phyloP scores from a whole-genome alignment of 2,113 vertebrate genomes.

The Epinephelus lanceolatus region DNA sequence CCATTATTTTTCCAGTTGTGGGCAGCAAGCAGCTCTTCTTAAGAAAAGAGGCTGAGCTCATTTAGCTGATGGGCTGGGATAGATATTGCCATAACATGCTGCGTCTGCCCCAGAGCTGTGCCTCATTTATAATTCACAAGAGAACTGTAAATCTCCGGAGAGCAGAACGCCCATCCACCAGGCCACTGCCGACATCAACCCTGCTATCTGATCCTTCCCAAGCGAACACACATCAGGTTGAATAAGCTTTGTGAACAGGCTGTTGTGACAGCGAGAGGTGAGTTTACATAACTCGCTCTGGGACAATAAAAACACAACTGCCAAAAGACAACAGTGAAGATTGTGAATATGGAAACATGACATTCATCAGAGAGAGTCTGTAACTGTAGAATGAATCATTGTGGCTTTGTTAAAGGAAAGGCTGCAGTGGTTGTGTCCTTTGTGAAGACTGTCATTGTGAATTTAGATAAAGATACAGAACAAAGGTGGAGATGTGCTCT shows the following conservation, averaged over 20 bases:
- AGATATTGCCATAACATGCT: constrained; percentile 40
- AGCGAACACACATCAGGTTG: not conserved
- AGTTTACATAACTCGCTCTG: not conserved
- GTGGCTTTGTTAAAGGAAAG: not conserved
- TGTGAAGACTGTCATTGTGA: not conserved
- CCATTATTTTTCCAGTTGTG: constrained; percentile 6
- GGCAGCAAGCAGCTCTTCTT: not conserved
- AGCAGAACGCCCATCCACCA: not conserved
- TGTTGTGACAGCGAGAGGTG: not conserved
- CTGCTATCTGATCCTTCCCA: constrained; percentile 21
- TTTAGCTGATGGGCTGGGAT: constrained; percentile 43
- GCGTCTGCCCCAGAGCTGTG: constrained; percentile 28
- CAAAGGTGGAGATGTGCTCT: not conserved
- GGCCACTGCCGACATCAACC: constrained; percentile 21
- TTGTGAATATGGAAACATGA: not conserved
- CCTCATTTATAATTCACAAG: constrained; percentile 71
- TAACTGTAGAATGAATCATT: not conserved
- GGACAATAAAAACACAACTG: constrained; percentile 2
- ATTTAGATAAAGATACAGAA: not conserved
- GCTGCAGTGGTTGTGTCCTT: not conserved
- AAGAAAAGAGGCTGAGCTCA: constrained; percentile 22
- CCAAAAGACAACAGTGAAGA: not conserved
- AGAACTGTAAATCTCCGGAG: constrained; percentile 49
- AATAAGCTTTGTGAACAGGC: constrained; percentile 9
- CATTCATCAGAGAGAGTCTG: not conserved